phyloP scores from a whole-genome alignment of 2,797 vertebrate genomes.

The Ceyx erithaca region DNA sequence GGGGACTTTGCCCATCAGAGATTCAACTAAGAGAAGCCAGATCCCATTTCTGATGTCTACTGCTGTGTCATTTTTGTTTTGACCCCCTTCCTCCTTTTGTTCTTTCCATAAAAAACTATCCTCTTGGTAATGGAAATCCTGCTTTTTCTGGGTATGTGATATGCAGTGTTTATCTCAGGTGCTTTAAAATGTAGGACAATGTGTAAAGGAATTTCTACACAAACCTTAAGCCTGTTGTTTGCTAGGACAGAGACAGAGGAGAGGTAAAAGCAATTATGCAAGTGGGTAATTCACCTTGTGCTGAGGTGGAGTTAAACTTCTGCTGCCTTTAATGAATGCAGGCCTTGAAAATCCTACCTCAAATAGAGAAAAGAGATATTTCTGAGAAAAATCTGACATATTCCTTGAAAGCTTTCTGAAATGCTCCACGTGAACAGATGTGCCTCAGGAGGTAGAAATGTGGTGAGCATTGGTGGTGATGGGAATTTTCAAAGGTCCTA shows the following conservation, averaged over 20 bases:
- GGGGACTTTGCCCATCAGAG: background rate
- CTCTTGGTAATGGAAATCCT: background rate
- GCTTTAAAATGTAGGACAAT: background rate
- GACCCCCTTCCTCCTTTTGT: background rate
- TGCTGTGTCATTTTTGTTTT: background rate
- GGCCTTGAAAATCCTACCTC: background rate
- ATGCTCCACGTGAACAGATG: background rate
- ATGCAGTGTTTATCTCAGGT: background rate
- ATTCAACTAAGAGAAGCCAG: background rate
- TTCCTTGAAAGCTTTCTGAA: background rate
- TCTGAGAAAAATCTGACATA: background rate
- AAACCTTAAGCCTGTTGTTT: background rate
- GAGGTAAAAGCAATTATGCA: background rate
- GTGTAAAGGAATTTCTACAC: background rate
- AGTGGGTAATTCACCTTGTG: background rate
- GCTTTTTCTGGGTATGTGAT: background rate
- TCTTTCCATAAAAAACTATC: background rate
- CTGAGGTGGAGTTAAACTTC: background rate
- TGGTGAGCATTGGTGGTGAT: background rate
- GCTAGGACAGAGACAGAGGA: background rate
- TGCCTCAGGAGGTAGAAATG: background rate
- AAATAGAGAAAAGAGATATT: background rate
- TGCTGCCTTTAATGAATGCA: background rate
- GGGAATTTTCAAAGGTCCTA: background rate
- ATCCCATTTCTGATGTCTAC: background rate